A percentile compares a stretch with the other conserved stretches of the same genome.
phyloP scores from a whole-genome alignment of 2,113 vertebrate genomes.

The Hypocryptadius cinnamomeus region DNA sequence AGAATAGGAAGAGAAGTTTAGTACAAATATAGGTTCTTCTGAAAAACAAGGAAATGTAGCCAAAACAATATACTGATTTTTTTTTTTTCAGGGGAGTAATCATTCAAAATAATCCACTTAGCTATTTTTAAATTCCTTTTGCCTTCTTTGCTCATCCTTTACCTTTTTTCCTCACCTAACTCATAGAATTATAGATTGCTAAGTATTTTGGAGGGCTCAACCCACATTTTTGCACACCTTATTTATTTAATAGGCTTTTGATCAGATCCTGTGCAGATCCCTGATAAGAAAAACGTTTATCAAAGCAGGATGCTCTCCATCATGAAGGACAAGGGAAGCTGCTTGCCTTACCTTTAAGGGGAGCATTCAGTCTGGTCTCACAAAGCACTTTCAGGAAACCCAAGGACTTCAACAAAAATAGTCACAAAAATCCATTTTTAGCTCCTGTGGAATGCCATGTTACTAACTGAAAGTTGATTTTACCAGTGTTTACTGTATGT shows the following conservation, averaged over 20 bases:
- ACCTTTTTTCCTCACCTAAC: fast-evolving
- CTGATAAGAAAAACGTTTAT: background rate
- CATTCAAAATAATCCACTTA: background rate
- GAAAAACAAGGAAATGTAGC: background rate
- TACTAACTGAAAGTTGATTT: background rate
- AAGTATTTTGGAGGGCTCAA: background rate
- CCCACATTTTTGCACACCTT: background rate
- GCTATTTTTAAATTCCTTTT: background rate
- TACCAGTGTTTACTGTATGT: background rate
- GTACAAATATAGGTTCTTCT: background rate
- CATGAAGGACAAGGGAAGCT: background rate
- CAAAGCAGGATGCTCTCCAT: background rate
- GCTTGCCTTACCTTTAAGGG: background rate
- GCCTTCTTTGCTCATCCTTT: background rate
- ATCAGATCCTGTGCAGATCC: background rate
- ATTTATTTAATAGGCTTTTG: background rate
- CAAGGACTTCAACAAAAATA: background rate
- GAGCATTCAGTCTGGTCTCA: background rate
- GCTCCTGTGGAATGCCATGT: background rate
- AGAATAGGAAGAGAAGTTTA: background rate
- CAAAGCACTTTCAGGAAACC: background rate
- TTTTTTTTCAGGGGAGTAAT: background rate
- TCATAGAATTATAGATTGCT: background rate
- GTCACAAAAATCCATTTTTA: background rate
- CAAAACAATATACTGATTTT: background rate